Base-by-base conservation (phyloP, 2,888 invertebrate genomes). In the Rhodophaea formosa region DNA sequence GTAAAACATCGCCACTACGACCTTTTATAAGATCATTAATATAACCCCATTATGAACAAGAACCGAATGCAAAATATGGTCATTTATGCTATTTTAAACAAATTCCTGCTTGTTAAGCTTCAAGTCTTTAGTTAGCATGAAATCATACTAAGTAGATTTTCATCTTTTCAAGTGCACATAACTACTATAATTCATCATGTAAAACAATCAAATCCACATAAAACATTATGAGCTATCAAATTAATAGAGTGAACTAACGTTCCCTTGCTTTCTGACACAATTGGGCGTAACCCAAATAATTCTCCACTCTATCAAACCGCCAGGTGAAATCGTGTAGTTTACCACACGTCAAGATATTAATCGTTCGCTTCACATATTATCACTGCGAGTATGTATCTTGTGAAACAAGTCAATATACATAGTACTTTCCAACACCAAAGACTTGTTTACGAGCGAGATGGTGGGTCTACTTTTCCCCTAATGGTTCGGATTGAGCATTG, bases 371-470 rank as follows among this genome's bases (percentile, higher is more conserved):
- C 16, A 44, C 30, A 32, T 16, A 35, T 44, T 45, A 45, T 30
- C 30, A n/a, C 12, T 30, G 43, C 8, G n/a, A 29, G 14, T 51
- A 43, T 35, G 14, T 56, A 47, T 39, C 46, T 47, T 39, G 46
- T 49, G 42, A 42, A 42, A 49, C 49, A 30, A 56, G 56, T 17
- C 44, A 51, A 47, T 53, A 43, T 56, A 23, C 30, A 49, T 49
- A 44, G 51, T 59, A 59, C 46, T 60, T 62, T 56, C 62, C 55
- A 52, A 69, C 57, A 67, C 29, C 29, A 53, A 49, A 57, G 55
- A 58, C 61, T 56, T 59, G 61, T 64, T 66, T 68, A 62, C 60
- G 59, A 61, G 44, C 49, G 56, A 57, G 58, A 62, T 64, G 59
- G 63, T 62, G 59, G 57, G 60, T 64, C 59, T 17, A 58, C 57